A percentile compares a stretch with the other conserved stretches of the same genome.
Conservation (phyloP, 2,797 vertebrate species). For the Poeciliopsis turneri region DNA sequence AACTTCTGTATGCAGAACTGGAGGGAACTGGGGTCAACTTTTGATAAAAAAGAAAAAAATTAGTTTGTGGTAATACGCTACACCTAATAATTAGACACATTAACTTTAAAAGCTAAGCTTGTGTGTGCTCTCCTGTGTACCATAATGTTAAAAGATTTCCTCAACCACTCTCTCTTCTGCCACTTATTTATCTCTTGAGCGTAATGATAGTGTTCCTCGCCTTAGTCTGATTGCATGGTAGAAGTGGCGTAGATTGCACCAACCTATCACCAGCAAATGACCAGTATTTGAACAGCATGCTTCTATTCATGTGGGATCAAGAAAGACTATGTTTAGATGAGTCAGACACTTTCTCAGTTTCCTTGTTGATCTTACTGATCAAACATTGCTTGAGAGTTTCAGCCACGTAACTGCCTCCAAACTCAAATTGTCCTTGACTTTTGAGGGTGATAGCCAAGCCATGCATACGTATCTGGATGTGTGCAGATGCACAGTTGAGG, state of each 20-base stretch:
- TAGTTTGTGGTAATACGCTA: neutral
- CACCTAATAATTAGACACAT: neutral
- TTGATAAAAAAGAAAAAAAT: neutral
- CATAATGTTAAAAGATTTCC: constrained; percentile 67
- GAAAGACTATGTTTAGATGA: constrained; percentile 73
- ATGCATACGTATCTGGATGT: constrained; percentile 28
- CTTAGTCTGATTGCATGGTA: constrained; percentile 69
- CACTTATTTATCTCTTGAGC: constrained; percentile 72
- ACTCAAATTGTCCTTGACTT: constrained; percentile 3
- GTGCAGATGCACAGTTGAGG: constrained; percentile 15
- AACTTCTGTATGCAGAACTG: neutral
- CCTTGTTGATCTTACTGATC: constrained; percentile 53
- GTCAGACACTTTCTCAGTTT: constrained; percentile 70
- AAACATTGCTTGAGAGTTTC: constrained; percentile 38
- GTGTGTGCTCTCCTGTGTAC: constrained; percentile 58
- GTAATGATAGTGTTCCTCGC: constrained; percentile 73
- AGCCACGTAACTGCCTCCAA: neutral
- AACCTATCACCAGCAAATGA: constrained; percentile 69
- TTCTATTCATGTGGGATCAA: constrained; percentile 66
- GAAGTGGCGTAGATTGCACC: constrained; percentile 58
- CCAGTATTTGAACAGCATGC: constrained; percentile 69
- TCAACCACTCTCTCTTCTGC: constrained; percentile 60
- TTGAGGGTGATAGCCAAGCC: constrained; percentile 7
- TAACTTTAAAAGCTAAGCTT: constrained; percentile 23
- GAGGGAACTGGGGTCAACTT: neutral